A percentile compares a stretch with the other conserved stretches of the same genome.
phyloP scores from a whole-genome alignment of 2,888 invertebrate species.

The Ptycholaimellus sp. region DNA sequence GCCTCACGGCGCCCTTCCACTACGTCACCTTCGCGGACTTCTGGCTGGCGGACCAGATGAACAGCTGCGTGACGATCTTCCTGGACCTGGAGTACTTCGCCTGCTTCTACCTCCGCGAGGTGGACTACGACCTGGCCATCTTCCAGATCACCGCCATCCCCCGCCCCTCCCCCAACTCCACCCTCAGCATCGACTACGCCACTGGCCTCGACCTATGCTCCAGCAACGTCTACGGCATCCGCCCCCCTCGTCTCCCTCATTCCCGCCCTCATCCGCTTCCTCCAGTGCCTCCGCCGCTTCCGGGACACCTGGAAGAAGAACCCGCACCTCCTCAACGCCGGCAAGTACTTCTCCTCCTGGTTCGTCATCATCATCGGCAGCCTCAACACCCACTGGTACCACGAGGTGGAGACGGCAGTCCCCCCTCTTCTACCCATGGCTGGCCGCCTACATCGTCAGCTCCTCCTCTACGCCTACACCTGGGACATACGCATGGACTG shows the following conservation, averaged over 20 bases:
- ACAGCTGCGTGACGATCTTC: conserved; percentile 64
- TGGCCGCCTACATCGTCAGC: conserved; percentile 48
- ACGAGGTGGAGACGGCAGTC: not conserved
- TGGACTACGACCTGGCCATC: conserved; percentile 24
- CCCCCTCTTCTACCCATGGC: conserved; percentile 42
- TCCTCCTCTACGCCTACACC: conserved; percentile 78
- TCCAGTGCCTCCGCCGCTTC: conserved; percentile 81
- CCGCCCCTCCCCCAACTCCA: no score
- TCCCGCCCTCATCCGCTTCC: conserved; percentile 92
- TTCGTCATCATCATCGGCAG: conserved; percentile 53
- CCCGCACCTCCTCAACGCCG: conserved; percentile 75
- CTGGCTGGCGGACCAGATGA: conserved; percentile 38
- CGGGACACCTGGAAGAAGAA: conserved; percentile 72
- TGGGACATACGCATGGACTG: conserved; percentile 99
- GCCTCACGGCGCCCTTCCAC: conserved; percentile 30
- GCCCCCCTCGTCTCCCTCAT: conserved; percentile 62
- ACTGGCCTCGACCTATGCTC: no score
- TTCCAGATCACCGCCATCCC: no score
- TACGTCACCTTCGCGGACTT: conserved; percentile 35
- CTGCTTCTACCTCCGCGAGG: conserved; percentile 51
- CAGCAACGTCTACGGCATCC: no score
- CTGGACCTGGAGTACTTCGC: conserved; percentile 76
- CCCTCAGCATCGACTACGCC: no score
- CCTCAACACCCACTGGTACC: conserved; percentile 17
- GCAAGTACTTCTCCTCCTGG: conserved; percentile 90